phyloP scores from a whole-genome alignment of 2,888 invertebrate species.

The Polymixis flavicincta region DNA sequence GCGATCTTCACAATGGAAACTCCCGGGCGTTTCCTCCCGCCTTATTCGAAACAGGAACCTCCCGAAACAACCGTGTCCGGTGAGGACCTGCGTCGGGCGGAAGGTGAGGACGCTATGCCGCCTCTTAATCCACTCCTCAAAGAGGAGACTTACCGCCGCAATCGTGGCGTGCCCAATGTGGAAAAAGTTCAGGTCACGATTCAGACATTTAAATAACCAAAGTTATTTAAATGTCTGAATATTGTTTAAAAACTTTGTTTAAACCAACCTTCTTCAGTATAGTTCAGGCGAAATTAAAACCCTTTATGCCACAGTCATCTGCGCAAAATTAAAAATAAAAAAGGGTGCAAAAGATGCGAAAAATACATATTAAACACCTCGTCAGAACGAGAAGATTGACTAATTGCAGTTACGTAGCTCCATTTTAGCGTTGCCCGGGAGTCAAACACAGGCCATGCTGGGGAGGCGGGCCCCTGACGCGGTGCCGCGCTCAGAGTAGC shows the following conservation, averaged over 20 bases:
- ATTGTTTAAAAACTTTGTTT: too few species aligned
- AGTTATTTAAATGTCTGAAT: too few species aligned
- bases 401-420: constrained; percentile 67
- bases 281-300: neutral
- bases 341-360: neutral
- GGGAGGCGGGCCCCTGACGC: constrained; percentile 78
- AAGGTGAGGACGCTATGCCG: too few species aligned
- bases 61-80: too few species aligned
- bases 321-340: neutral
- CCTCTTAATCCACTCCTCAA: too few species aligned
- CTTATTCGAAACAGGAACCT: too few species aligned
- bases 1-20: too few species aligned
- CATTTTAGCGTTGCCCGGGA: constrained; percentile 79
- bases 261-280: neutral
- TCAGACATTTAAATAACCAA: neutral
- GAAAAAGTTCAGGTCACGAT: too few species aligned
- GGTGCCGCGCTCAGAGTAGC: constrained; percentile 82
- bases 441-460: constrained; percentile 79
- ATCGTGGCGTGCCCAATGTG: too few species aligned
- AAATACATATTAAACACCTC: constrained; percentile 53
- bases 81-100: too few species aligned
- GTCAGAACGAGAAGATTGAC: constrained; percentile 49
- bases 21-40: too few species aligned
- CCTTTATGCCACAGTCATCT: neutral
- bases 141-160: too few species aligned